Base-by-base conservation (phyloP, 2,888 invertebrate species). In the Scaptomyza polygonia region DNA sequence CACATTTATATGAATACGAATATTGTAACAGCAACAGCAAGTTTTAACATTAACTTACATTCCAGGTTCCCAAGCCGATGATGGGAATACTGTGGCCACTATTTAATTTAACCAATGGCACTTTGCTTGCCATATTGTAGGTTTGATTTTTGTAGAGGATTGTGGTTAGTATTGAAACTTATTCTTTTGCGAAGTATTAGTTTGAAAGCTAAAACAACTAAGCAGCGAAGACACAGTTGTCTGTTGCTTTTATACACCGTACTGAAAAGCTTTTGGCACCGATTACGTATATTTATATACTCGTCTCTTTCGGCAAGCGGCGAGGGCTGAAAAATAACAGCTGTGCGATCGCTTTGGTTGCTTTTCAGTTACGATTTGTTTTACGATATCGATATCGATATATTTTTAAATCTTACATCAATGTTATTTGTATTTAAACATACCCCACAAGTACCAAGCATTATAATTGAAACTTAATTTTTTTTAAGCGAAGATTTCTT, bases 31-130 rank as follows among this genome's bases (percentile, higher is more conserved):
- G 21, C 7, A 34, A 34, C 34, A 14, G 7, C 14, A 14, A 34
- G 14, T 34, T 7, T 14, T 27, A 3, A 25, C 0, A 21, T 56
- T 9, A 54, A 92, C 92, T 91, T 92, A 95, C 95, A 92, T 94
- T 94, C 95, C 95, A 96, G 2, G 96, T 96, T 14, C 96, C 96
- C 16, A 96, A 91, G 1, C 96, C 96, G 1, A 96, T 87, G 5
- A 93, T 92, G 0, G 96, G 96, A 67, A 95, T 93, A 68, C 93
- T 92, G 29, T 88, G 63, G 0, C 94, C 95, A 83, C 94, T 94
- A 79, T 92, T 93, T 12, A 96, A 92, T 62, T 92, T 93, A 0
- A 95, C 89, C 57, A 80, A 91, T 6, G 94, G 93, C 40, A 93
- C 91, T 45, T 57, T 77, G 62, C 48, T 49, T n/a, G 76, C 57